Conservation (phyloP, 2,797 vertebrate species). For the Cetoscarus ocellatus region DNA sequence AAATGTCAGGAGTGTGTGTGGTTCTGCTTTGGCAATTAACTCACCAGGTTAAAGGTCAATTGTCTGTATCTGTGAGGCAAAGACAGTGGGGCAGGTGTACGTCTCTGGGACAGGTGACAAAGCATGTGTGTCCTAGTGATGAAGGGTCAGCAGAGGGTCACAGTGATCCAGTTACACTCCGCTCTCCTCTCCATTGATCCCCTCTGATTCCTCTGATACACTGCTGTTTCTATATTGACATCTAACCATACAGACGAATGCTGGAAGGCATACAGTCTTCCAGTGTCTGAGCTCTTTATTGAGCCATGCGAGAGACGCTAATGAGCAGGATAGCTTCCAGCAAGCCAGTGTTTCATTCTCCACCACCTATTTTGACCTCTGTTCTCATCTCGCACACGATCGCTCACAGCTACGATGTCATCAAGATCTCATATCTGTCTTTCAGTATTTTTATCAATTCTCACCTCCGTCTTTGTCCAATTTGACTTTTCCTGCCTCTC, state of each 20-base stretch:
- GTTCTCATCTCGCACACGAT: conserved; percentile 31
- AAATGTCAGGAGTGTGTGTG: too few relatives aligned
- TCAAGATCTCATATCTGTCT: conserved; percentile 35
- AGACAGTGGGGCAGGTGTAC: conserved; percentile 8
- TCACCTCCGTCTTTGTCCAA: conserved; percentile 37
- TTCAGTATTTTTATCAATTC: conserved; percentile 50
- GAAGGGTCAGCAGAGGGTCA: conserved; percentile 70
- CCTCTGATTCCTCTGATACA: conserved; percentile 56
- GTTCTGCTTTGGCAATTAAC: conserved; percentile 15
- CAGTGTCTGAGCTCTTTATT: conserved; percentile 65
- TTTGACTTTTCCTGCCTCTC: conserved; percentile 45
- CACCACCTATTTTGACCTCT: conserved; percentile 57
- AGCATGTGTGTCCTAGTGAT: conserved; percentile 54
- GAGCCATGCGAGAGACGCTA: conserved; percentile 63
- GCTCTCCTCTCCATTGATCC: conserved; percentile 69
- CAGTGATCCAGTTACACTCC: conserved; percentile 67
- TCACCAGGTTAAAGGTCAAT: conserved; percentile 44
- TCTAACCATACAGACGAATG: conserved; percentile 67
- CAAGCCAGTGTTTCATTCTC: conserved; percentile 33
- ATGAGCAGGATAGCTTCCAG: conserved; percentile 66
- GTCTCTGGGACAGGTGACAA: conserved; percentile 48
- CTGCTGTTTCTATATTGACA: conserved; percentile 67
- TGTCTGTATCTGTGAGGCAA: conserved; percentile 6
- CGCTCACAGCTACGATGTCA: conserved; percentile 36
- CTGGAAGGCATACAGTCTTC: conserved; percentile 66